Conservation (phyloP, 2,113 vertebrate genomes). For the Ploceus nigricollis region DNA sequence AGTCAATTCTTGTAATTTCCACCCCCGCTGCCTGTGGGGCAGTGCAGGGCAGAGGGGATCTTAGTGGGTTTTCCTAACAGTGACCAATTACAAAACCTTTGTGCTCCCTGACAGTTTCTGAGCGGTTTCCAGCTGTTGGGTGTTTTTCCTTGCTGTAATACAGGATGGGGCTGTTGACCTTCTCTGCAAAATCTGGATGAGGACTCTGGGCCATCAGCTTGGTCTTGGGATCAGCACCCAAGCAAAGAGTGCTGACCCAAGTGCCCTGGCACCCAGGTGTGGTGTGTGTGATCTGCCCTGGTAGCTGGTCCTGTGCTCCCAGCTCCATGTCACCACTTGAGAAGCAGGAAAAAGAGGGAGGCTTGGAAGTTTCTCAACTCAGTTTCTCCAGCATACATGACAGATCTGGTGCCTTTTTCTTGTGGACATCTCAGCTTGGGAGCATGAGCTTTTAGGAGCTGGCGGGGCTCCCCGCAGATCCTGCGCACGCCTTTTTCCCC, state of each 20-base stretch:
- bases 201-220: not conserved
- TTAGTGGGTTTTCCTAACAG: not conserved
- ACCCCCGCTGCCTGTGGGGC: not conserved
- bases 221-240: not conserved
- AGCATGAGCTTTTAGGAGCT: not conserved
- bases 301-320: not conserved
- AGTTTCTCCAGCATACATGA: accelerated
- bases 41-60: not conserved
- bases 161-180: not conserved
- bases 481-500: not conserved
- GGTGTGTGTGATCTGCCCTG: not conserved
- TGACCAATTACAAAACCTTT: not conserved
- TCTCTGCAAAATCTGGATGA: not conserved
- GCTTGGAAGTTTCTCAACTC: not conserved
- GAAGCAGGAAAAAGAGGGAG: not conserved
- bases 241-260: not conserved
- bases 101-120: not conserved
- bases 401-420: not conserved
- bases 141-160: not conserved
- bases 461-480: not conserved
- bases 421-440: not conserved
- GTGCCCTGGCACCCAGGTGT: not conserved
- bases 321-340: accelerated
- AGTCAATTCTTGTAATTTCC: not conserved
- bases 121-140: not conserved